These are phyloP conservation scores for Cyprinodon brontotheroides DNA, from an alignment of 2,113 vertebrate genomes.

Conservation along the genomic window DNA sequence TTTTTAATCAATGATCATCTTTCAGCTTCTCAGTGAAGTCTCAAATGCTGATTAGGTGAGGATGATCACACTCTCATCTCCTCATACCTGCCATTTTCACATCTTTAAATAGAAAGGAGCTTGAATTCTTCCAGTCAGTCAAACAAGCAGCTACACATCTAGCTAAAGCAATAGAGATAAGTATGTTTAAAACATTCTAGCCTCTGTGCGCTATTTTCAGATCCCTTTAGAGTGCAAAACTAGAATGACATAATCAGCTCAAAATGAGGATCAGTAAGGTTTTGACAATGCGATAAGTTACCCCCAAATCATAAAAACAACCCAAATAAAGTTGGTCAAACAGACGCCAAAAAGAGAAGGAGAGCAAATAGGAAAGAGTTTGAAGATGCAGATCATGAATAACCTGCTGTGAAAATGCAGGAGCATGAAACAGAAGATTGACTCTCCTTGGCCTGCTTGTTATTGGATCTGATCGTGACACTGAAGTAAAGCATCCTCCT, in stretches of 20 bases:
- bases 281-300: background rate
- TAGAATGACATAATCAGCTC: background rate
- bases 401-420: background rate
- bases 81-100: background rate
- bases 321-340: background rate
- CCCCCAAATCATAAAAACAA: background rate
- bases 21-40: no score
- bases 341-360: background rate
- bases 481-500: background rate
- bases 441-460: background rate
- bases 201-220: background rate
- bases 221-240: background rate
- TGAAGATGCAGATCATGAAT: background rate
- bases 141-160: background rate
- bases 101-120: background rate
- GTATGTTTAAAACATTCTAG: background rate
- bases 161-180: background rate
- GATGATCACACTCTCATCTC: background rate
- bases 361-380: background rate
- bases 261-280: background rate
- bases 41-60: background rate
- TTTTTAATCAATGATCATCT: no score
- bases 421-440: background rate
- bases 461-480: background rate
- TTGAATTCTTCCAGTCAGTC: background rate